Evolutionary conservation across 2,113 vertebrate species (phyloP).

Genomic region (Ochotona curzoniae): DNA sequence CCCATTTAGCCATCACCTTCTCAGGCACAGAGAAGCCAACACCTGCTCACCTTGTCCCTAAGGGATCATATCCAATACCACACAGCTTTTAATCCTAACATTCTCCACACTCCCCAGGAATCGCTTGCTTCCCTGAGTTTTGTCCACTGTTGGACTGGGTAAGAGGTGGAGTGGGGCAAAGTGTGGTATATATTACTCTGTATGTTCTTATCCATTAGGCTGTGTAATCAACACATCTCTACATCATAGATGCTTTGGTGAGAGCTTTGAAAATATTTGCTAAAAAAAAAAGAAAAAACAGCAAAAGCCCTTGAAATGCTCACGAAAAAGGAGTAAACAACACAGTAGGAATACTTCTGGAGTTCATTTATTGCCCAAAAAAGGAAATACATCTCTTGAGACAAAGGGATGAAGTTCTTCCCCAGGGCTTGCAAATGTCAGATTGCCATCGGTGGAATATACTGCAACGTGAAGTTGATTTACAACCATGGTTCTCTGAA

Average conservation of each 20-base stretch:
- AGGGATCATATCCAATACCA: background rate
- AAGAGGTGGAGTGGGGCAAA: background rate
- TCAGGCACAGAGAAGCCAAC: background rate
- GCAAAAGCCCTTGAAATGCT: constrained; percentile 1
- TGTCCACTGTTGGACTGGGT: background rate
- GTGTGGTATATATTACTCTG: accelerated
- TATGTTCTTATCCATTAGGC: background rate
- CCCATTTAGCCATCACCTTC: background rate
- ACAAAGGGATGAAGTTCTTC: background rate
- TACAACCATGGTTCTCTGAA: background rate
- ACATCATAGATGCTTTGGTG: background rate
- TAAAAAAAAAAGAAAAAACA: background rate
- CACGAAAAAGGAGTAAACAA: constrained; percentile 24
- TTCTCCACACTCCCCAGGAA: background rate
- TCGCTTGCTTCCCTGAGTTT: background rate
- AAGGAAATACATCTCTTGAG: constrained; percentile 36
- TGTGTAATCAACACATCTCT: background rate
- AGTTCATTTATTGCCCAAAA: constrained; percentile 38
- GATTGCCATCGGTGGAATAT: background rate
- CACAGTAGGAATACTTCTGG: constrained; percentile 16
- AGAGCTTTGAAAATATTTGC: background rate
- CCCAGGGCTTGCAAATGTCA: background rate
- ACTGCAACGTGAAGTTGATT: background rate
- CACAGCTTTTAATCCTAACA: background rate
- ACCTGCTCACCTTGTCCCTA: background rate